Percentiles rank a stretch among this genome's conserved stretches.
These are phyloP conservation scores for Mionectes olivaceus DNA, from an alignment of 2,797 vertebrate genomes.

Conservation along the genomic window DNA sequence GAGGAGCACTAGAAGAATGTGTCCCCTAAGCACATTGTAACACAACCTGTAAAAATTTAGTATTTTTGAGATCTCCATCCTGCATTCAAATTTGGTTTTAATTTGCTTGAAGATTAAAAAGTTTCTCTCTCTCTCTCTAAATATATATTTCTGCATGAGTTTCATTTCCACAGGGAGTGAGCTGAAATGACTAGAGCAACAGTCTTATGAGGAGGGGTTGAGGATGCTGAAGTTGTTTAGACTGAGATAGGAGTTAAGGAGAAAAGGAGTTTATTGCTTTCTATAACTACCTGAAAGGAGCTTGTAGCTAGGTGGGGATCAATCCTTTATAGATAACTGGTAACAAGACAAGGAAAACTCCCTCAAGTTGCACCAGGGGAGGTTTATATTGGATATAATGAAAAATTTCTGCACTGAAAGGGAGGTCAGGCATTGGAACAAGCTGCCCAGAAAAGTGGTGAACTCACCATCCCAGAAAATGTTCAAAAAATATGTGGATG, in stretches of 20 bases:
- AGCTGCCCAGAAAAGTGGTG: neutral
- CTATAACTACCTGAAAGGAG: neutral
- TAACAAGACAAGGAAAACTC: neutral
- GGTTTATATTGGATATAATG: neutral
- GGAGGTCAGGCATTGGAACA: neutral
- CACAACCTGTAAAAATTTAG: neutral
- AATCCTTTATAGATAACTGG: neutral
- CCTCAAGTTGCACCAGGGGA: neutral
- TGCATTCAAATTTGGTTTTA: neutral
- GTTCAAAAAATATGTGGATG: neutral
- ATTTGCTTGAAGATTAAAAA: neutral
- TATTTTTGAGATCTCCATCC: neutral
- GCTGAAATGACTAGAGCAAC: neutral
- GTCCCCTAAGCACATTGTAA: neutral
- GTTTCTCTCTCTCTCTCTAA: neutral
- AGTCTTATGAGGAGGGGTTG: neutral
- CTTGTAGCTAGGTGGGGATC: neutral
- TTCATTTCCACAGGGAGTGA: neutral
- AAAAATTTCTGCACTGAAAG: neutral
- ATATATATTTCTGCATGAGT: neutral
- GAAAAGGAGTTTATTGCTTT: neutral
- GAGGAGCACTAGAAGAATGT: neutral
- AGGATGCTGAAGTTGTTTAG: neutral
- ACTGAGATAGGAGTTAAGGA: no score
- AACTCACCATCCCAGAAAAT: neutral